Conservation (phyloP, 2,888 invertebrate species). For the Pristionchus arcanus region DNA sequence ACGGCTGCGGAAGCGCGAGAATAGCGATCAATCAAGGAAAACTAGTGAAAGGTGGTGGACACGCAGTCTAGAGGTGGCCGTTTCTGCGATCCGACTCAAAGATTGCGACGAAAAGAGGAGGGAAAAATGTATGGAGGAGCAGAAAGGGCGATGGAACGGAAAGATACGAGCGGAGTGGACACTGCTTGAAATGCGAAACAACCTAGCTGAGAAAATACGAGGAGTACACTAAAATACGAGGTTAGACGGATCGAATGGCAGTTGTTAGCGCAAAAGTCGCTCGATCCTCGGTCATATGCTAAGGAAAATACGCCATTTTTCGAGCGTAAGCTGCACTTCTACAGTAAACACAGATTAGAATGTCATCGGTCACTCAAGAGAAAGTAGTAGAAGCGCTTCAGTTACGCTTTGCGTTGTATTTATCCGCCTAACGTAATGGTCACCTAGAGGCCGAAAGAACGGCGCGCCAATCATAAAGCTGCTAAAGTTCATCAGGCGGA, state of each 20-base stretch:
- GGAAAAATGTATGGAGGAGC: background rate
- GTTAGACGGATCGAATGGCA: background rate
- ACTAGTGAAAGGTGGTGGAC: too few species aligned
- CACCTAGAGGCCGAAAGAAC: too few species aligned
- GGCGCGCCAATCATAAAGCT: background rate
- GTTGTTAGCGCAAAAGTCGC: too few species aligned
- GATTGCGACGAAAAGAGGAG: background rate
- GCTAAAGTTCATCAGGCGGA: slow-evolving; percentile 5
- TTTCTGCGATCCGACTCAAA: too few species aligned
- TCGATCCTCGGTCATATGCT: too few species aligned
- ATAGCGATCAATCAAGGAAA: background rate
- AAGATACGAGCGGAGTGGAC: background rate
- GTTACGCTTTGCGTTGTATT: background rate
- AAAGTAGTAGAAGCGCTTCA: too few species aligned
- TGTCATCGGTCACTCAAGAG: too few species aligned
- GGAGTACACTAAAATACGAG: background rate
- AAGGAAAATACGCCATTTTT: too few species aligned
- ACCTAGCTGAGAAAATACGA: background rate
- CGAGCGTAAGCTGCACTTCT: too few species aligned
- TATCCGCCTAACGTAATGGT: background rate
- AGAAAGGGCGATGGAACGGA: background rate
- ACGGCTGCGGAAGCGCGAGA: background rate
- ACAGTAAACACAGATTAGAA: too few species aligned
- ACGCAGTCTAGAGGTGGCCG: background rate
- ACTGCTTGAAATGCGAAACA: background rate